Base-by-base conservation (phyloP, 2,113 vertebrate species). In the Lophochroa leadbeateri region DNA sequence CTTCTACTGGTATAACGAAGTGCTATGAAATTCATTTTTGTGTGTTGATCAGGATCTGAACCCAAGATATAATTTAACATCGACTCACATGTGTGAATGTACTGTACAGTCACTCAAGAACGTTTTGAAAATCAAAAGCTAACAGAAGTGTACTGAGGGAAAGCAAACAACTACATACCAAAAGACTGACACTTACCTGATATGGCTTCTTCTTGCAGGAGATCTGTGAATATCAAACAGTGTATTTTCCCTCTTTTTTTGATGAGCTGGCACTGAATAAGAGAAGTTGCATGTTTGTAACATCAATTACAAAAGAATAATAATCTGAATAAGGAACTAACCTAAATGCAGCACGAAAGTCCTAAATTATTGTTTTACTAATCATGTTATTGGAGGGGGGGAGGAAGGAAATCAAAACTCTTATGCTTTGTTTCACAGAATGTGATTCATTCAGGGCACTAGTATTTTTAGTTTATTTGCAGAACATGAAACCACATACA, bases 161-260 rank as follows among this genome's bases (percentile, higher is more conserved):
- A 64, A 87, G 57, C 37, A 97, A 95, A 86, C 52, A 89, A 74
- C 47, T 67, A 85, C 4, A 4, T 31, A 92, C 71, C 17, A 20
- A 72, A 85, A 94, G 65, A 78, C 25, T 77, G 64, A 49, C 35
- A 85, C 89, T 90, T 96, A 99, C 99, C 99, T 99, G 96, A 99
- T 99, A 98, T 99, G 99, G 98, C 99, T 99, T 99, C 99, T 99
- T 98, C 99, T 98, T 80, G 99, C 99, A 98, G 99, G 99, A 97
- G 99, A 99, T 97, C 99, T 98, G 94, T 99, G 99, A 70, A 99
- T 99, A 98, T 99, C 99, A 97, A 99, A 99, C 75, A 99, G 97
- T 1, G 99, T 98, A 86, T 98, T 99, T 97, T 99, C 99, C 97
- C 98, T 99, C 97, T 99, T 99, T 97, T 99, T 99, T 92, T 99